Base-by-base conservation (phyloP, 1,140 invertebrate species). In the Oryzaephilus surinamensis region DNA sequence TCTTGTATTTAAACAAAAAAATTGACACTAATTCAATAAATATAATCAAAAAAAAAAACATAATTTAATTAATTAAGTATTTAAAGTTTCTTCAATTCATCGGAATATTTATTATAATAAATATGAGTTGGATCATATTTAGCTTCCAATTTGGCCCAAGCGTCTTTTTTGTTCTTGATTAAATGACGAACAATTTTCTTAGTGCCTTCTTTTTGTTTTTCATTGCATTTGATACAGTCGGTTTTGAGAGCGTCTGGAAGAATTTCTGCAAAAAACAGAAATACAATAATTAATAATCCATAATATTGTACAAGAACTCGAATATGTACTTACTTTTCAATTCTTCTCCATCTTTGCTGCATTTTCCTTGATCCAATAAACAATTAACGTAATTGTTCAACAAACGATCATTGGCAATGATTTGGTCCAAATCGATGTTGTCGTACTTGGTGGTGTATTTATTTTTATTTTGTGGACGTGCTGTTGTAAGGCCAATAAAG, bases 211-310 rank as follows among this genome's bases (percentile, higher is more conserved):
- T 67, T 69, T 51, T 81, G 78, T 6, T 60, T 64, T 4, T 71
- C 67, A 8, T 68, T 79, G 54, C 79, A 81, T 49, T 73, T 72
- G 12, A 63, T 58, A 45, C 79, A 81, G n/a, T 73, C 67, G 7
- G 68, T 73, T 34, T 69, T 60, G 29, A 81, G 61, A 0, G 77
- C 77, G 47, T 81, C 77, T 8, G 79, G 79, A 11, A 38, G 26
- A 7, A 30, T 20, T 12, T 18, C 36, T 38, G 16, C 13, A 12
- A 5, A 30, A 20, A 28, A 17, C 19, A 20, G 8, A 20, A 20
- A 20, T 5, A 20, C 19, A 5, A 8, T 20, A 8, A 4, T 4
- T 5, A 20, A 20, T 20, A 37, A 35, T 3, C 4, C 15, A 7
- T 20, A 21, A 17, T 19, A 19, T 11, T 13, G 11, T 14, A 20